Base-by-base conservation (phyloP, 1,140 invertebrate genomes). In the Cecropterus lyciades region DNA sequence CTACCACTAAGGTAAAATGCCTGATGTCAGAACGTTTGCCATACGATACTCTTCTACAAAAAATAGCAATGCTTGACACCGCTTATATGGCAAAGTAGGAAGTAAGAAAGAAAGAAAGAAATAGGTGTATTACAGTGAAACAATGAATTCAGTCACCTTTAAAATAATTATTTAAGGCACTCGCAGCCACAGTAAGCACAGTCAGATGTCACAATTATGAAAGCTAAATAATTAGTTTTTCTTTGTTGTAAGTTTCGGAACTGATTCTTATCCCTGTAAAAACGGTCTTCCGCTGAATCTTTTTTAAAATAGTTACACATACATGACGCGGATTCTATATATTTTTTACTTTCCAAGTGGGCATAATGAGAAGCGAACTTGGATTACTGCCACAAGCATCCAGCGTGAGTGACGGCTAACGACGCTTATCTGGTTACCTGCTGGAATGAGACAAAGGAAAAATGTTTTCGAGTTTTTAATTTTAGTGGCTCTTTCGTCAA, bases 291-390 rank as follows among this genome's bases (percentile, higher is more conserved):
- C 27, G 27, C 7, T 8, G 7, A 37, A 37, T n/a, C 1, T 2
- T 7, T 1, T 37, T 10, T 10, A 4, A 37, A 10, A 20, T 20
- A 20, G 20, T 5, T 3, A 1, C 7, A 14, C 40, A 5, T 11
- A 4, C 6, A 14, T 43, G 13, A 43, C n/a, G 40, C 40, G 13
- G 10, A 43, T 13, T 43, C 40, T 43, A 14, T 14, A n/a, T 40
- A n/a, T 43, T 43, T 43, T 43, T 14, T 14, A 43, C 10, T 4
- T 43, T 43, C 40, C 13, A 14, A 14, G 13, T 43, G 13, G 46
- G 60, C 77, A 80, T 87, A 86, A 89, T 87, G 79, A 85, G 75
- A 78, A 71, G 72, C 75, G 72, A 79, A 81, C 77, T 85, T 85
- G 80, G 74, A 84, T 73, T 82, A 77, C 78, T 84, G 79, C 78